Conservation (phyloP, 2,888 invertebrate species). For the Diabrotica balteata region DNA sequence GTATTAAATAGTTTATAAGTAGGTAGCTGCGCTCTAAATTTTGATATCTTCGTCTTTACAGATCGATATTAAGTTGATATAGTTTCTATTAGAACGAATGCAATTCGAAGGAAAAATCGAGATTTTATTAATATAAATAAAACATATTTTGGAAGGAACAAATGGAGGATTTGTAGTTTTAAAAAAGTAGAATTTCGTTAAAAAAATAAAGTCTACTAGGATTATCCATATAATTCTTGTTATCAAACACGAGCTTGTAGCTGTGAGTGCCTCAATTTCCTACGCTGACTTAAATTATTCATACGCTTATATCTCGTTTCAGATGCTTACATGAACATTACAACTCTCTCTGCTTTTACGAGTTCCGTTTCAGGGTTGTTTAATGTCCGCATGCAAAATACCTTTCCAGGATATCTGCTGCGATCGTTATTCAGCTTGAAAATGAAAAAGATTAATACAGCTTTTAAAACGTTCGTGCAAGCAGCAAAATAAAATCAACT, state of each 20-base stretch:
- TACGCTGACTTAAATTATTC: slow-evolving; percentile 53
- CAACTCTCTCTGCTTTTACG: slow-evolving; percentile 39
- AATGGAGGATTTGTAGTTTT: too few species aligned
- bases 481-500: background rate
- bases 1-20: too few species aligned
- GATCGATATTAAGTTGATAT: too few species aligned
- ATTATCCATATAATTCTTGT: slow-evolving; percentile 47
- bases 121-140: too few species aligned
- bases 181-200: background rate
- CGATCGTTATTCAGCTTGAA: slow-evolving; percentile 14
- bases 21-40: too few species aligned
- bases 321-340: slow-evolving; percentile 49
- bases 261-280: slow-evolving; percentile 45
- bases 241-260: slow-evolving; percentile 45
- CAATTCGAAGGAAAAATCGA: too few species aligned
- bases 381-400: slow-evolving; percentile 24
- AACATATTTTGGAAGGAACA: too few species aligned
- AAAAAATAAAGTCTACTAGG: slow-evolving; percentile 41
- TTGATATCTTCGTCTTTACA: too few species aligned
- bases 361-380: slow-evolving; percentile 19
- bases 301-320: slow-evolving; percentile 52
- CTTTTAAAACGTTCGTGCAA: background rate
- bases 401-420: slow-evolving; percentile 13
- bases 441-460: slow-evolving; percentile 15
- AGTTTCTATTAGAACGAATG: too few species aligned